phyloP scores from a whole-genome alignment of 2,113 vertebrate species.

The Gambusia holbrooki region DNA sequence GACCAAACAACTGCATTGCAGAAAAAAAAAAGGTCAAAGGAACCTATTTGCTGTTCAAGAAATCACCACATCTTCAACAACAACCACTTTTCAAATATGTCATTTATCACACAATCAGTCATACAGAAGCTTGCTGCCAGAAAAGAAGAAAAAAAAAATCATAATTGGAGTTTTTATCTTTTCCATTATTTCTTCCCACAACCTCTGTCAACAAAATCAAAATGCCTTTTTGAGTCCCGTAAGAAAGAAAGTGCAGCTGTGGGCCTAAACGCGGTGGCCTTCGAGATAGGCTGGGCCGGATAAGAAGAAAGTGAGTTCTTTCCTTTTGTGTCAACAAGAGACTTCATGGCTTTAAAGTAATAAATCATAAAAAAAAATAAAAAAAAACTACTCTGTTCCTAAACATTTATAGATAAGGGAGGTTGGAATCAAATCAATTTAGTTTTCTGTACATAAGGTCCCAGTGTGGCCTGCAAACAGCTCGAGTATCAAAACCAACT shows the following conservation, averaged over 20 bases:
- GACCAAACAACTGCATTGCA: slow-evolving; percentile 62
- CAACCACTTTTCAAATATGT: slow-evolving; percentile 69
- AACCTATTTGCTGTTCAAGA: slow-evolving; percentile 65
- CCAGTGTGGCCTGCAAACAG: slow-evolving; percentile 77
- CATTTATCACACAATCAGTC: slow-evolving; percentile 76
- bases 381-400: slow-evolving; percentile 81
- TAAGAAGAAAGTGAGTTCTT: slow-evolving; percentile 61
- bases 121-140: slow-evolving; percentile 54
- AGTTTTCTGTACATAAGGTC: slow-evolving; percentile 74
- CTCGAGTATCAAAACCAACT: slow-evolving; percentile 77
- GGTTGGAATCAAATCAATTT: slow-evolving; percentile 86
- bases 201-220: slow-evolving; percentile 80
- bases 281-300: slow-evolving; percentile 64
- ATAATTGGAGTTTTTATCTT: slow-evolving; percentile 82
- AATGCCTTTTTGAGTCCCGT: slow-evolving; percentile 71
- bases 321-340: slow-evolving; percentile 80
- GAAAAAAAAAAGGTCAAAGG: slow-evolving; percentile 65
- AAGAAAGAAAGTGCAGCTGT: slow-evolving; percentile 55
- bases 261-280: slow-evolving; percentile 60
- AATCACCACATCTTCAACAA: slow-evolving; percentile 73
- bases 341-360: slow-evolving; percentile 83
- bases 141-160: slow-evolving; percentile 63
- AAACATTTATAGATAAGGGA: slow-evolving; percentile 87
- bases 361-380: slow-evolving; percentile 87
- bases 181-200: slow-evolving; percentile 77